Conservation (phyloP, 2,113 vertebrate genomes). For the Hyaena hyaena region DNA sequence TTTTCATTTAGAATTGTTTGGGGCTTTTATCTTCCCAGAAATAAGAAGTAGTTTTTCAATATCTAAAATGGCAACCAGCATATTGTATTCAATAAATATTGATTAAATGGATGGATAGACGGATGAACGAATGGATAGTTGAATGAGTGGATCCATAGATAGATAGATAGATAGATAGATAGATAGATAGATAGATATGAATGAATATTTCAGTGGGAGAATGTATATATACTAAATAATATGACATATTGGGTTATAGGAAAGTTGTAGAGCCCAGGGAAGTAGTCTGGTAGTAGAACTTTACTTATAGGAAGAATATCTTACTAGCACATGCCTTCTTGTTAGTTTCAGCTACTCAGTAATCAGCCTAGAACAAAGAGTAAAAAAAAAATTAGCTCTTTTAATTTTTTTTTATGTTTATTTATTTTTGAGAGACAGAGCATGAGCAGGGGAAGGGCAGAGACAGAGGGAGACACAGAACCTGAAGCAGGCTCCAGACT, state of each 20-base stretch:
- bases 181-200: neutral
- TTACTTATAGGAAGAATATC: neutral
- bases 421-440: too few relatives aligned
- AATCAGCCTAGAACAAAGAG: neutral
- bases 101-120: neutral
- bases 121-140: neutral
- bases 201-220: constrained; percentile 1
- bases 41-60: neutral
- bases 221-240: neutral
- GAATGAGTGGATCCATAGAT: neutral
- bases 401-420: neutral
- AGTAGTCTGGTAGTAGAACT: neutral
- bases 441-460: too few relatives aligned
- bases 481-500: too few relatives aligned
- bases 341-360: neutral
- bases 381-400: neutral
- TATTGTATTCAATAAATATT: neutral
- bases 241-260: neutral
- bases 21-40: neutral
- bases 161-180: neutral
- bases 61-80: neutral
- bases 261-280: neutral
- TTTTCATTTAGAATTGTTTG: constrained; percentile 10
- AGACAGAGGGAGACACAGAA: too few relatives aligned
- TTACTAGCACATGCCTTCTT: neutral